Conservation (phyloP, 2,113 vertebrate species). For the Grammomys dolichurus region DNA sequence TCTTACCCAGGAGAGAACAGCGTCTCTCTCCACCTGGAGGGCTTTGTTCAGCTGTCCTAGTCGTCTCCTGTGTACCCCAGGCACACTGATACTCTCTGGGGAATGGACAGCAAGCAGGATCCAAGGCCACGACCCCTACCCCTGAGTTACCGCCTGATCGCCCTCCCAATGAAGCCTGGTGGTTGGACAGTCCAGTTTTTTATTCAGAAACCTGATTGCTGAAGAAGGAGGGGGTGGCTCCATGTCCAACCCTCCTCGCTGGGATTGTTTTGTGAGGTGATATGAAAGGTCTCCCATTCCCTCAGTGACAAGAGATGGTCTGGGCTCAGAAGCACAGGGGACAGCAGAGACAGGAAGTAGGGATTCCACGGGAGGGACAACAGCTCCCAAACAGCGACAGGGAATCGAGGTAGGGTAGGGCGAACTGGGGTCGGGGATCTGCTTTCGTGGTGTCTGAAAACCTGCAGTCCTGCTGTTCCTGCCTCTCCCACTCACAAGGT, state of each 20-base stretch:
- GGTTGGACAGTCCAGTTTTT: constrained; percentile 76
- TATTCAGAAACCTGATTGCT: constrained; percentile 83
- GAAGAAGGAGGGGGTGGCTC: constrained; percentile 40
- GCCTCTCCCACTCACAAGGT: not conserved
- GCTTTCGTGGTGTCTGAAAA: not conserved
- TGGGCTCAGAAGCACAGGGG: constrained; percentile 17
- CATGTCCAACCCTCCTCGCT: not conserved
- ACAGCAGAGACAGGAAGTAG: not conserved
- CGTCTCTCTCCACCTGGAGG: not conserved
- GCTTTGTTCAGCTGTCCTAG: not conserved
- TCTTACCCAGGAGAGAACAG: too few relatives aligned
- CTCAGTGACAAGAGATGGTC: constrained; percentile 38
- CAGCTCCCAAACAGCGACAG: not conserved
- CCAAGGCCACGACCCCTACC: not conserved
- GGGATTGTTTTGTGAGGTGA: constrained; percentile 51
- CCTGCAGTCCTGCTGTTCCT: not conserved
- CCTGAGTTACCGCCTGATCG: not conserved
- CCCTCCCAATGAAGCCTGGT: not conserved
- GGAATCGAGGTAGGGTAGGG: not conserved
- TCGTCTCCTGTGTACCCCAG: not conserved
- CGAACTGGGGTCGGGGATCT: not conserved
- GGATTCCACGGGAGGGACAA: not conserved
- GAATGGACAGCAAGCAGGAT: not conserved
- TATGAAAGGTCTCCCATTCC: constrained; percentile 21
- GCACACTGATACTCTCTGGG: not conserved